Conservation (phyloP, 92 coral and sea anemone species). For the Palythoa heliodiscus region DNA sequence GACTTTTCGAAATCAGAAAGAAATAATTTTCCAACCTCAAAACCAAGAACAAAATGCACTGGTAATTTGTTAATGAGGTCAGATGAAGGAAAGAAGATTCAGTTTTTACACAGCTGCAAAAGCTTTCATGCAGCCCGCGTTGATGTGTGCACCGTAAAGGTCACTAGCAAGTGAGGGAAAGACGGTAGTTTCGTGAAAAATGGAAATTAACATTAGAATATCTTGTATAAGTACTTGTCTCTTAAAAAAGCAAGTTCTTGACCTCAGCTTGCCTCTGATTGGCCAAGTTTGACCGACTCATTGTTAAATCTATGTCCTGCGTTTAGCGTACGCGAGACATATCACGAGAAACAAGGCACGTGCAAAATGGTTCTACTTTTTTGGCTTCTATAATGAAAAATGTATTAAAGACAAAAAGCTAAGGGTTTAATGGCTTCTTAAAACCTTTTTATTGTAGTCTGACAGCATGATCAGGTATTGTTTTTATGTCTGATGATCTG, state of each 20-base stretch:
- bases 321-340: neutral
- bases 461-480: constrained; percentile 82
- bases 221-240: constrained; percentile 18
- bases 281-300: constrained; percentile 22
- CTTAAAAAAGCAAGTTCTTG: constrained; percentile 29
- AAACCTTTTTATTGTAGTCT: constrained; percentile 48
- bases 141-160: neutral
- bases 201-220: constrained; percentile 27
- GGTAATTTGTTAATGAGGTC: neutral
- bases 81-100: neutral
- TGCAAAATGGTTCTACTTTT: constrained; percentile 32
- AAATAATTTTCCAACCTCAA: neutral
- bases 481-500: constrained; percentile 71
- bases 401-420: constrained; percentile 48
- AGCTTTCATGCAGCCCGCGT: neutral
- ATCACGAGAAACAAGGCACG: constrained; percentile 58
- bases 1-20: neutral
- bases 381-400: constrained; percentile 46
- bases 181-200: neutral
- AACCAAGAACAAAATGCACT: neutral
- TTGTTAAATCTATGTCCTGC: neutral
- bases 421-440: constrained; percentile 66
- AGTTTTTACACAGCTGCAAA: neutral
- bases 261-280: constrained; percentile 26
- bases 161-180: neutral